Conservation (phyloP, 2,113 vertebrate genomes). For the Cavia aperea region DNA sequence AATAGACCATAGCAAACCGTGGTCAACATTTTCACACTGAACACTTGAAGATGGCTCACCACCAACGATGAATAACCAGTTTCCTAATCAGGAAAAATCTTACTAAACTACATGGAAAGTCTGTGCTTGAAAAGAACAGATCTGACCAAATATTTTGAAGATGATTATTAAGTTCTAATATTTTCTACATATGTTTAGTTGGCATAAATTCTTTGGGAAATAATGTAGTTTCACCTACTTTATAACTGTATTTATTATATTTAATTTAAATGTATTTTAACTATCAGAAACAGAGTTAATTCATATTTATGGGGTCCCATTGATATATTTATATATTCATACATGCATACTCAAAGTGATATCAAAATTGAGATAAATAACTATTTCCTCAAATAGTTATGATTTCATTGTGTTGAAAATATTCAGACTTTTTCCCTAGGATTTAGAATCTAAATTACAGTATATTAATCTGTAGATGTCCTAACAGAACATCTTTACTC, state of each 20-base stretch:
- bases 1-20: background rate
- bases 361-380: background rate
- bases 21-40: background rate
- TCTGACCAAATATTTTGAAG: background rate
- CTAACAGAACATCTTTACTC: background rate
- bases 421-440: background rate
- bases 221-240: background rate
- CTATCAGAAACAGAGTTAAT: background rate
- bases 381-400: background rate
- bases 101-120: background rate
- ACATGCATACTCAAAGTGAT: background rate
- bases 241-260: background rate
- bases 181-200: background rate
- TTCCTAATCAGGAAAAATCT: constrained; percentile 1
- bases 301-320: background rate
- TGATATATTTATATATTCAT: background rate
- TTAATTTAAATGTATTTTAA: background rate
- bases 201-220: constrained; percentile 14
- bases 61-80: background rate
- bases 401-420: background rate
- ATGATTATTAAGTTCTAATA: background rate
- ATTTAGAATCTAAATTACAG: background rate
- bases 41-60: background rate
- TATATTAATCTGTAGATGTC: background rate
- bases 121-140: background rate